These are phyloP conservation scores for Pterobdella sp. DNA, from an alignment of 2,888 invertebrate genomes.

Conservation along the genomic window DNA sequence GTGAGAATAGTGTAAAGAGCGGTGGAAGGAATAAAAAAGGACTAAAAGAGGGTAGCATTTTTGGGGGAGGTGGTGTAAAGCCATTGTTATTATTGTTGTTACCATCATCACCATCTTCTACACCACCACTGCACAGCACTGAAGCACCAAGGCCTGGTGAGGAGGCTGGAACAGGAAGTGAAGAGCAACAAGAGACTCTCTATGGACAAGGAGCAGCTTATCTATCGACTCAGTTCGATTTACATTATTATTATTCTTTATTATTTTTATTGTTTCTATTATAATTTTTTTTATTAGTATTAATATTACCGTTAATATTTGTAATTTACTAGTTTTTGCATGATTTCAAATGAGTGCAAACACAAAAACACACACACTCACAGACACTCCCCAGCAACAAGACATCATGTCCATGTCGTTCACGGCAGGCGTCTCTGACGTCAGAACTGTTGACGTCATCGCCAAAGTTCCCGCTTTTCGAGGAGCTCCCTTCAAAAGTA, in stretches of 20 bases:
- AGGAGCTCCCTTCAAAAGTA: background rate
- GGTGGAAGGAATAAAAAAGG: background rate
- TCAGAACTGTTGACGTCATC: background rate
- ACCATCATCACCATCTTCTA: background rate
- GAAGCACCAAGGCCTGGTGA: slow-evolving; percentile 63
- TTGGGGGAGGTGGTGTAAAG: background rate
- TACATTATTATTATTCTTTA: too few species aligned
- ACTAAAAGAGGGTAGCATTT: background rate
- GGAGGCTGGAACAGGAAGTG: slow-evolving; percentile 63
- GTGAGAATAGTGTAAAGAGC: too few species aligned
- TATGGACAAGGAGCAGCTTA: slow-evolving; percentile 77
- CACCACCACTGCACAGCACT: background rate
- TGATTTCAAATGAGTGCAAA: background rate
- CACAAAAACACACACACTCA: background rate
- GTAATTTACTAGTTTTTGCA: background rate
- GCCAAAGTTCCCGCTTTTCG: background rate
- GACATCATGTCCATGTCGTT: slow-evolving; percentile 3
- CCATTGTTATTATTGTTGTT: background rate
- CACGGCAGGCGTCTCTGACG: background rate
- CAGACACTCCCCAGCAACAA: background rate
- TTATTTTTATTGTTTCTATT: background rate
- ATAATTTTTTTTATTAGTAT: background rate
- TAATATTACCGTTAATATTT: background rate
- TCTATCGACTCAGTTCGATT: slow-evolving; percentile 65
- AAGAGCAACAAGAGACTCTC: slow-evolving; percentile 70